Percentiles rank a stretch among this genome's conserved stretches.
phyloP scores from a whole-genome alignment of 2,797 vertebrate species.

The Hipposideros larvatus region DNA sequence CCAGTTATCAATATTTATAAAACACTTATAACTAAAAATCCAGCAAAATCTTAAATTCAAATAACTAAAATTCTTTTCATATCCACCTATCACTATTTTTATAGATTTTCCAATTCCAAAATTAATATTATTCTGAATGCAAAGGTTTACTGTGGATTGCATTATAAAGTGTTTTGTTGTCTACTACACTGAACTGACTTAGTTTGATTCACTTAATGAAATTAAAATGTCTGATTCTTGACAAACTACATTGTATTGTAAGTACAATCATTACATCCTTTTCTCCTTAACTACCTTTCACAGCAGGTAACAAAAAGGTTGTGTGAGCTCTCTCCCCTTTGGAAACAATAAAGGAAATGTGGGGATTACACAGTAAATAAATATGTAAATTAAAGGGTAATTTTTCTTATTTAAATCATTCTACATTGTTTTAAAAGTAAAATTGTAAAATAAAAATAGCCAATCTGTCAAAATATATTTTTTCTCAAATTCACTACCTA shows the following conservation, averaged over 20 bases:
- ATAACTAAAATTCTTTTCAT: conserved; percentile 48
- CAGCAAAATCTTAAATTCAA: conserved; percentile 22
- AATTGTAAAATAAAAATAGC: conserved; percentile 44
- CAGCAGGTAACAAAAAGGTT: not conserved
- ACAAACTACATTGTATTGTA: conserved; percentile 13
- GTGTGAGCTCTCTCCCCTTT: not conserved
- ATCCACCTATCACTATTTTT: not conserved
- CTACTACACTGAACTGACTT: conserved; percentile 64
- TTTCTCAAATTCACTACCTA: not conserved
- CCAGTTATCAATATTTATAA: not conserved
- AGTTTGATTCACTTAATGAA: conserved; percentile 54
- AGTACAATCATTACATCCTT: conserved; percentile 48
- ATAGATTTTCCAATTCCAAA: conserved; percentile 44
- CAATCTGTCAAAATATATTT: conserved; percentile 13
- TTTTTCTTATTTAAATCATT: conserved; percentile 34
- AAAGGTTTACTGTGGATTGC: conserved; percentile 7
- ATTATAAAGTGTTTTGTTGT: not conserved
- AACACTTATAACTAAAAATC: conserved; percentile 61
- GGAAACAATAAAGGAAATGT: conserved; percentile 56
- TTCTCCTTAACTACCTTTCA: conserved; percentile 60
- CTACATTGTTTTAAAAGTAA: conserved; percentile 13
- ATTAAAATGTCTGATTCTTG: conserved; percentile 54
- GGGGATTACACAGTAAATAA: conserved; percentile 38
- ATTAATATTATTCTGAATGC: not conserved
- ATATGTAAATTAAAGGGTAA: conserved; percentile 4